These are phyloP conservation scores for Zonitis immaculata DNA, from an alignment of 2,888 invertebrate genomes.

Conservation along the genomic window DNA sequence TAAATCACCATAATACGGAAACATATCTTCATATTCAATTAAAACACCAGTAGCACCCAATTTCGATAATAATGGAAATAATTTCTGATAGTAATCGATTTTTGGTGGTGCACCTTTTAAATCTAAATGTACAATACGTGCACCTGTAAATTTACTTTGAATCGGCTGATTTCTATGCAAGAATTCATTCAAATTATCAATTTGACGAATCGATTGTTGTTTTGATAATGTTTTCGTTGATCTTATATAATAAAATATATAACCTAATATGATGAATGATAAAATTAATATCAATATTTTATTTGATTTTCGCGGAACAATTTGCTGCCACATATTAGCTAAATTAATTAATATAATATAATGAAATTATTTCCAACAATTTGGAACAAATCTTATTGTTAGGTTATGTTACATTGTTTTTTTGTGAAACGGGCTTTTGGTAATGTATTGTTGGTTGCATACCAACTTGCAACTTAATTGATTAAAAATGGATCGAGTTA, in stretches of 20 bases:
- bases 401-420: no score
- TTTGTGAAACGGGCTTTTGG: no score
- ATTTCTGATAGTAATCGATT: conserved; percentile 55
- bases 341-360: neutral
- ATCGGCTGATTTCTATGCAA: neutral
- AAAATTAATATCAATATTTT: neutral
- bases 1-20: conserved; percentile 64
- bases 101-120: conserved; percentile 68
- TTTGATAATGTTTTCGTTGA: neutral
- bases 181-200: neutral
- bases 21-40: conserved; percentile 86
- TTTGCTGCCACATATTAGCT: neutral
- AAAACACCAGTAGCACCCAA: conserved; percentile 73
- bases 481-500: no score
- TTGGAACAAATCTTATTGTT: no score
- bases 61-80: conserved; percentile 59
- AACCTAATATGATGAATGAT: neutral
- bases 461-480: no score
- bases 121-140: conserved; percentile 58
- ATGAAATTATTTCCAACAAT: no score
- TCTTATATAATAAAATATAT: neutral
- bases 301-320: neutral
- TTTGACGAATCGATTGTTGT: neutral
- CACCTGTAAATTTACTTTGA: neutral
- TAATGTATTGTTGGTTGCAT: no score